These are phyloP conservation scores for Acridotheres tristis DNA, from an alignment of 2,797 vertebrate genomes.

Conservation along the genomic window DNA sequence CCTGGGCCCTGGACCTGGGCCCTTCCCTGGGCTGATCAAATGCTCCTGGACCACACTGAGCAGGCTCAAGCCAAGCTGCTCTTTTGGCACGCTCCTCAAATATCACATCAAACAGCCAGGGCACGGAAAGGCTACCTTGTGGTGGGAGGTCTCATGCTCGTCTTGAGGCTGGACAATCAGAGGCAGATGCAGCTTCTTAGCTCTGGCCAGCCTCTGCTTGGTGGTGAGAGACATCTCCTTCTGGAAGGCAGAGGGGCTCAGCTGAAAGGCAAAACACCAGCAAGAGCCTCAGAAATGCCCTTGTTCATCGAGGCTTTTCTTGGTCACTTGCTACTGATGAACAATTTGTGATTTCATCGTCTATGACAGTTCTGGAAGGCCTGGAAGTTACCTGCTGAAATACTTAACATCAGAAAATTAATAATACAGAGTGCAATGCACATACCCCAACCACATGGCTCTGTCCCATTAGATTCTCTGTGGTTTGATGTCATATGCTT, in stretches of 20 bases:
- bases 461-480: not conserved
- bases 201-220: constrained; percentile 79
- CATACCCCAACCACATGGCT: not conserved
- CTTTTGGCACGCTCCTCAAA: not conserved
- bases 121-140: constrained; percentile 79
- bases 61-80: not conserved
- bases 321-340: not conserved
- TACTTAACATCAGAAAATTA: constrained; percentile 46
- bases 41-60: not conserved
- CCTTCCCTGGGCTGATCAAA: not conserved
- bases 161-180: constrained; percentile 81
- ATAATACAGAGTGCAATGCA: not conserved
- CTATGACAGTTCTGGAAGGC: not conserved
- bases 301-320: not conserved
- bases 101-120: not conserved
- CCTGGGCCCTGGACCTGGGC: too few relatives aligned
- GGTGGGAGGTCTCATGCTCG: constrained; percentile 76
- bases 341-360: not conserved
- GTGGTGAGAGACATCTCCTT: constrained; percentile 70
- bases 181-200: constrained; percentile 69
- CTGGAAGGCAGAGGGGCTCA: too few relatives aligned
- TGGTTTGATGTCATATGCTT: not conserved
- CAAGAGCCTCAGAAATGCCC: not conserved
- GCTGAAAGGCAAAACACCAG: not conserved
- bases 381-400: constrained; percentile 49